Conservation (phyloP, 2,797 vertebrate species). For the Odontamblyopus lacepedii region DNA sequence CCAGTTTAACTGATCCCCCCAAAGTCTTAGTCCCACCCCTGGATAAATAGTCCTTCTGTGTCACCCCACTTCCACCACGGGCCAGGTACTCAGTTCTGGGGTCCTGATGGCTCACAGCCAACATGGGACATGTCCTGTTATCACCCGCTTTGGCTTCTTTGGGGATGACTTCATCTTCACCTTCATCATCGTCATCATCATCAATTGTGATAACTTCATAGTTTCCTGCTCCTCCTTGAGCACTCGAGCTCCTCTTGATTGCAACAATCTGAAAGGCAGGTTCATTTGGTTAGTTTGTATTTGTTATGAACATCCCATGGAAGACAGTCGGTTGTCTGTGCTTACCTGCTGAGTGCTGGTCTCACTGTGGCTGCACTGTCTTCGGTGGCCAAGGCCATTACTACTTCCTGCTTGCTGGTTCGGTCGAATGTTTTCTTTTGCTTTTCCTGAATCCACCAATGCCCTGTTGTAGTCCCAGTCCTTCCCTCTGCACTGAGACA, state of each 20-base stretch:
- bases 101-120: conserved; percentile 48
- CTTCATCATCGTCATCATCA: conserved; percentile 60
- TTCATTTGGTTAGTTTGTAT: not conserved
- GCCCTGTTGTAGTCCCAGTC: conserved; percentile 58
- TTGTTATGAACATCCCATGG: not conserved
- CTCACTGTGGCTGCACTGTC: conserved; percentile 68
- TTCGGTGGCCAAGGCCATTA: conserved; percentile 72
- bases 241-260: conserved; percentile 73
- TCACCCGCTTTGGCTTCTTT: conserved; percentile 45
- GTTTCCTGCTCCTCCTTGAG: conserved; percentile 65
- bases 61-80: conserved; percentile 72
- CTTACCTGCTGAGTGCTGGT: conserved; percentile 69
- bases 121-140: conserved; percentile 41
- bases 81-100: conserved; percentile 77
- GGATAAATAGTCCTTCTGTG: conserved; percentile 74
- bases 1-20: conserved; percentile 73
- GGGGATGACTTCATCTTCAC: conserved; percentile 52
- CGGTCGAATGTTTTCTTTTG: conserved; percentile 77
- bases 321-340: not conserved
- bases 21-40: conserved; percentile 79
- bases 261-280: conserved; percentile 58
- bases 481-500: conserved; percentile 60
- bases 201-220: conserved; percentile 75
- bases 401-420: conserved; percentile 53
- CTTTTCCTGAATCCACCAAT: conserved; percentile 39